These are phyloP conservation scores for Diaperis boleti DNA, from an alignment of 2,888 invertebrate genomes.

Conservation along the genomic window DNA sequence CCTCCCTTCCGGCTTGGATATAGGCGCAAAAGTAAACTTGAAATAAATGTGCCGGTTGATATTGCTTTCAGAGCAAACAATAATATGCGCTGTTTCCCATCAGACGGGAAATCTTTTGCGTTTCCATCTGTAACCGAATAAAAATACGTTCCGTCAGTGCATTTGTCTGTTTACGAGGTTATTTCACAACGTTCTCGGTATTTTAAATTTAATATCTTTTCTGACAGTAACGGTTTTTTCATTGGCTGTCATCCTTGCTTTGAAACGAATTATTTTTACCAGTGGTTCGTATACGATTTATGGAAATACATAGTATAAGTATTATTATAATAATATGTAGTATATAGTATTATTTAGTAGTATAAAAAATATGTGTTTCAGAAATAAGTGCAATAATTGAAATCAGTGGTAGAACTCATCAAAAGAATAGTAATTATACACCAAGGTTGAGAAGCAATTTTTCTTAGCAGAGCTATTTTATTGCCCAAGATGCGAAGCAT, in stretches of 20 bases:
- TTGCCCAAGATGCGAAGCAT: no score
- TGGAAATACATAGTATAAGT: no score
- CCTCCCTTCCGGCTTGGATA: slow-evolving; percentile 7
- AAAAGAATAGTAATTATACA: no score
- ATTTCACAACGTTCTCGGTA: not conserved
- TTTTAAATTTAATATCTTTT: slow-evolving; percentile 20
- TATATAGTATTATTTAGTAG: no score
- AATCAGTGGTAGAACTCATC: no score
- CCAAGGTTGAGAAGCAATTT: no score
- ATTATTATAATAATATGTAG: no score
- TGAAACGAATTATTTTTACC: no score
- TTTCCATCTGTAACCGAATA: slow-evolving; percentile 25
- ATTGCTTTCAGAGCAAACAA: slow-evolving; percentile 40
- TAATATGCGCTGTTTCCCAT: slow-evolving; percentile 37
- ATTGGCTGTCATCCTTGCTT: slow-evolving; percentile 2
- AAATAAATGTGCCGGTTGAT: slow-evolving; percentile 36
- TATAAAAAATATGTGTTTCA: no score
- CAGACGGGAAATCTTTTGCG: slow-evolving; percentile 27
- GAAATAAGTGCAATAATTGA: no score
- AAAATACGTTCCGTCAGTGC: slow-evolving; percentile 33
- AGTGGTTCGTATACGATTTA: no score
- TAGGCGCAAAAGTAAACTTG: slow-evolving; percentile 32
- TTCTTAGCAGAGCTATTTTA: no score
- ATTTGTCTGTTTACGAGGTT: slow-evolving; percentile 18
- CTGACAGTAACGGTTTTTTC: slow-evolving; percentile 2